Base-by-base conservation (phyloP, 1,140 invertebrate genomes). In the Pissodes strobi region DNA sequence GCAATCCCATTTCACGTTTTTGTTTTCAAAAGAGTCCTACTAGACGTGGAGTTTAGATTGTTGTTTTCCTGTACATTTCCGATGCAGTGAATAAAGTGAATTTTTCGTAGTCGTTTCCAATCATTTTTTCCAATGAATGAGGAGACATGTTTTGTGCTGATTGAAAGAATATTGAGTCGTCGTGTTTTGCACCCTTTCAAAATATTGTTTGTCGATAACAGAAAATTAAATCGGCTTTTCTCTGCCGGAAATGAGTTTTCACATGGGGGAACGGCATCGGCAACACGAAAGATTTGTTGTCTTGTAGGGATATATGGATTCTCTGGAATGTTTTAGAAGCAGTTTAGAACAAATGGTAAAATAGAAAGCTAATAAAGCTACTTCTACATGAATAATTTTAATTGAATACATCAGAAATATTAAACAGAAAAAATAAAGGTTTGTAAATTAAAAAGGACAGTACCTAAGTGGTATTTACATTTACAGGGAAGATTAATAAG, bases 191-290 rank as follows among this genome's bases (percentile, higher is more conserved):
- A 62, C 59, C 67, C 63, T 63, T 70, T 69, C 69, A 49, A 39
- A 67, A 70, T 68, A 68, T 72, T 72, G 71, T 72, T 70, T 68
- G 68, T 64, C 67, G 71, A 72, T 67, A 64, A 67, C 58, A 57
- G 59, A 66, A 68, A 70, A 71, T 71, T 71, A 71, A 72, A 72
- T 72, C 66, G 37, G 67, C 69, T 69, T 69, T 69, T 72, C 71
- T 72, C 63, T 60, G 62, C 21, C 71, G 71, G 71, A 72, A 72
- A 72, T 72, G 67, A 71, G 63, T 64, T 67, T 64, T 64, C 63
- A 64, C 68, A 56, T 62, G 55, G 46, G 60, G 66, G 64, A 64
- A 62, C 57, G 46, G 38, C 49, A 63, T 67, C n/a, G 18, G 17
- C 41, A 23, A 21, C 3, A 48, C 55, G 39, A 8, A 58, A 25